A percentile compares a stretch with the other conserved stretches of the same genome.
Evolutionary conservation across 1,140 invertebrate genomes (phyloP).

Genomic region (Bombyx mandarina): DNA sequence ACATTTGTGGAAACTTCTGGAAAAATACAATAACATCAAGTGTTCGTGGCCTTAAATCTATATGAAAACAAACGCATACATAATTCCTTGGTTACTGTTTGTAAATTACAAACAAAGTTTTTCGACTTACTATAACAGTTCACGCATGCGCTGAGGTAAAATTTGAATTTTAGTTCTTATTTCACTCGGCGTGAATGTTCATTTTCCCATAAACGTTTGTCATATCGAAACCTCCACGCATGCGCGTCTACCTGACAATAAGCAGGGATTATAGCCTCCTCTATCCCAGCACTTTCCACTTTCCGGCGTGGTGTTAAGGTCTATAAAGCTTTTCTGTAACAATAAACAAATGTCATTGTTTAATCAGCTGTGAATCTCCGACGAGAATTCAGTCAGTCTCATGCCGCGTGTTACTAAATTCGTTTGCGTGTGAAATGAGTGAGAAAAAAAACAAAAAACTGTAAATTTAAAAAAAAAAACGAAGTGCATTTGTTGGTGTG

Average conservation of each 20-base stretch:
- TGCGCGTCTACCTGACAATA: neutral
- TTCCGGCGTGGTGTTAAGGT: slow-evolving; percentile 30
- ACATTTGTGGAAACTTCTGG: no score
- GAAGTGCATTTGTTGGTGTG: no score
- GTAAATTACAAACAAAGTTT: slow-evolving; percentile 31
- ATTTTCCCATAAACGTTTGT: neutral
- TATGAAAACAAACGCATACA: neutral
- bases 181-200: neutral
- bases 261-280: neutral
- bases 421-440: no score
- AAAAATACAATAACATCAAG: no score
- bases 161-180: neutral
- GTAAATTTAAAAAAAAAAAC: no score
- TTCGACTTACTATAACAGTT: slow-evolving; percentile 12
- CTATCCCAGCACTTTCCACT: slow-evolving; percentile 25
- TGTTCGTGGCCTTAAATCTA: no score
- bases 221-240: neutral
- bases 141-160: slow-evolving; percentile 18
- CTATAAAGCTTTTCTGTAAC: slow-evolving; percentile 22
- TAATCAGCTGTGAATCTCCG: slow-evolving; percentile 59
- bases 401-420: slow-evolving; percentile 6
- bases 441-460: no score
- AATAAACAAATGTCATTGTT: slow-evolving; percentile 40
- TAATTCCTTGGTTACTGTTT: slow-evolving; percentile 25
- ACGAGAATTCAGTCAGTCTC: slow-evolving; percentile 63